phyloP scores from a whole-genome alignment of 2,797 vertebrate genomes.

The Australoheros facetus region DNA sequence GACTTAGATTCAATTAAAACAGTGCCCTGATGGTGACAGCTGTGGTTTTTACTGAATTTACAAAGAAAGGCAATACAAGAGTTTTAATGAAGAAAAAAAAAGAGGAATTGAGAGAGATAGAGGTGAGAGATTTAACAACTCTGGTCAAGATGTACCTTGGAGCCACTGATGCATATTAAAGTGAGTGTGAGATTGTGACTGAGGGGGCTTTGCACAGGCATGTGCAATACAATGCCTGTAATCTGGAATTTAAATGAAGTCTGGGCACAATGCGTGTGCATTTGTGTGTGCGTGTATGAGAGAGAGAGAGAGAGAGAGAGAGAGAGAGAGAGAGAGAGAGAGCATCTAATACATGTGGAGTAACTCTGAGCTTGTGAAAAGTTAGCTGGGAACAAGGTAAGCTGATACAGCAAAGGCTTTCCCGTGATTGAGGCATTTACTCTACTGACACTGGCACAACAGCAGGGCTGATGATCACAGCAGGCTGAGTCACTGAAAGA shows the following conservation, averaged over 20 bases:
- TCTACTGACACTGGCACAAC: not conserved
- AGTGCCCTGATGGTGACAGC: not conserved
- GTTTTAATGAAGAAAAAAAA: not conserved
- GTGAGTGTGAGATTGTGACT: not conserved
- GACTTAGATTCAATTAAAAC: not conserved
- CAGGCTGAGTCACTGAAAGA: not conserved
- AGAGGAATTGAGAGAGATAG: not conserved
- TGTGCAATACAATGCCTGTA: constrained; percentile 5
- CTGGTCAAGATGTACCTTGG: not conserved
- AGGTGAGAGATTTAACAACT: not conserved
- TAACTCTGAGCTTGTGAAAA: not conserved
- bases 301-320: not conserved
- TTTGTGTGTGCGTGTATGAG: not conserved
- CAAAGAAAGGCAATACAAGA: not conserved
- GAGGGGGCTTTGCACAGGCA: not conserved
- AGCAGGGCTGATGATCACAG: constrained; percentile 28
- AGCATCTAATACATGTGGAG: not conserved
- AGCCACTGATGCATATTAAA: constrained; percentile 1
- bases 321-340: too few relatives aligned
- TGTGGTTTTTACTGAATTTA: not conserved
- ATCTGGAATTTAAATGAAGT: constrained; percentile 12
- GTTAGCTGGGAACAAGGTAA: constrained; percentile 34
- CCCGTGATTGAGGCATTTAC: constrained; percentile 8
- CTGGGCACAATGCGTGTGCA: not conserved
- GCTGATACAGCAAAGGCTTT: constrained; percentile 25